These are phyloP conservation scores for Burhinus bistriatus DNA, from an alignment of 2,113 vertebrate genomes.

Conservation along the genomic window DNA sequence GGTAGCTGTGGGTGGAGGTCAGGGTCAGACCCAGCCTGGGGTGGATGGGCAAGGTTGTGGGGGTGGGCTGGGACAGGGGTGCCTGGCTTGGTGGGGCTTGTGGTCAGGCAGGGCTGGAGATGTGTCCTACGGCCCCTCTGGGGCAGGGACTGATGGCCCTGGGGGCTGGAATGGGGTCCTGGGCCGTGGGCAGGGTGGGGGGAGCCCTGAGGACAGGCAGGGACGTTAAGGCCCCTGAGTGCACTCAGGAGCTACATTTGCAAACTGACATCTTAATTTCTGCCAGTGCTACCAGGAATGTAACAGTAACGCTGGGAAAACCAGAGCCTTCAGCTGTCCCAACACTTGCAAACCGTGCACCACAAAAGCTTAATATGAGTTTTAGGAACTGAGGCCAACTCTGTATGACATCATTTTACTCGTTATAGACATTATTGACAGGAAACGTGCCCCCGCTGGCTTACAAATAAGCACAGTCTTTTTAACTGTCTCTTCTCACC, in stretches of 20 bases:
- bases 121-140: accelerated
- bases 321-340: not conserved
- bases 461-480: not conserved
- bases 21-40: not conserved
- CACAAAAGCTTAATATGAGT: not conserved
- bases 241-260: not conserved
- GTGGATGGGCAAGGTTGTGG: not conserved
- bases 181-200: accelerated
- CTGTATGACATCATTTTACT: not conserved
- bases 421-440: not conserved
- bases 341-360: not conserved
- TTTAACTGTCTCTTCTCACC: not conserved
- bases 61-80: not conserved
- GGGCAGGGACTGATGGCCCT: too few relatives aligned
- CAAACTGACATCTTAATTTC: not conserved
- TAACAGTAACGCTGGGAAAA: not conserved
- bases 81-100: accelerated
- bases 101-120: not conserved
- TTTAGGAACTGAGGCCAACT: not conserved
- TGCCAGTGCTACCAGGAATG: accelerated
- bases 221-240: too few relatives aligned
- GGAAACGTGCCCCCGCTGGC: not conserved
- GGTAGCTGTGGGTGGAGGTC: not conserved
- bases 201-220: not conserved
- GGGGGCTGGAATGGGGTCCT: not conserved